phyloP scores from a whole-genome alignment of 2,888 invertebrate species.

The Temnothorax rugatulus region DNA sequence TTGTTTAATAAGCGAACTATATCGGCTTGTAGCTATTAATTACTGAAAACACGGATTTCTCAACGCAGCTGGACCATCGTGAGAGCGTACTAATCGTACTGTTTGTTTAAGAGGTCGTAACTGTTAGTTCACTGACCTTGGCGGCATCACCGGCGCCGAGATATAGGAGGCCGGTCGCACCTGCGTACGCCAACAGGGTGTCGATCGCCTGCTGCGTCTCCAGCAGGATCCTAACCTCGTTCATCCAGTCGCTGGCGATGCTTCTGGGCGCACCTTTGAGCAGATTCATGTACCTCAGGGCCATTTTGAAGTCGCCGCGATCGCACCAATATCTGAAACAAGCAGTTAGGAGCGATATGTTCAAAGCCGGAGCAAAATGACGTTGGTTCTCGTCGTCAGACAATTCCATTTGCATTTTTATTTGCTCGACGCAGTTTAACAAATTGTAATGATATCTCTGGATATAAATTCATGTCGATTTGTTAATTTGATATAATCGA shows the following conservation, averaged over 20 bases:
- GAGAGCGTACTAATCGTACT: slow-evolving; percentile 18
- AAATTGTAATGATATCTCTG: background rate
- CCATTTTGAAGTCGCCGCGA: slow-evolving; percentile 94
- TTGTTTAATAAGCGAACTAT: slow-evolving; percentile 8
- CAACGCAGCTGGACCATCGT: background rate
- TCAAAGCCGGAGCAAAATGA: background rate
- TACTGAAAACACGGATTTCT: slow-evolving; percentile 5
- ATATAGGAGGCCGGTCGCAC: slow-evolving; percentile 90
- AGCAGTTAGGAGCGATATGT: slow-evolving; percentile 49
- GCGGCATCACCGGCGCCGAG: slow-evolving; percentile 81
- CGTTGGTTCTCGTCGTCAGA: background rate
- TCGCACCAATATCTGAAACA: slow-evolving; percentile 93
- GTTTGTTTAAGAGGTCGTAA: slow-evolving; percentile 37
- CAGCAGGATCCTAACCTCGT: slow-evolving; percentile 93
- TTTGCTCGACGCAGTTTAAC: background rate
- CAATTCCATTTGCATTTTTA: background rate
- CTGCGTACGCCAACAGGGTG: slow-evolving; percentile 95
- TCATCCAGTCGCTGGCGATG: slow-evolving; percentile 95
- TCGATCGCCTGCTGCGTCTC: slow-evolving; percentile 97
- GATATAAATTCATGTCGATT: background rate
- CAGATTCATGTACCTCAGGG: slow-evolving; percentile 95
- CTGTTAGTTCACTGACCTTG: slow-evolving; percentile 76
- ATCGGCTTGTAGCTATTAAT: slow-evolving; percentile 10
- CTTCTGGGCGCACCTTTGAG: slow-evolving; percentile 95
- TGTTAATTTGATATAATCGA: slow-evolving; percentile 27